Evolutionary conservation across 23 tunicate species (phyloP), one percentile per base, ranked within the genome.

Genomic region (Halocynthia aurantium): DNA sequence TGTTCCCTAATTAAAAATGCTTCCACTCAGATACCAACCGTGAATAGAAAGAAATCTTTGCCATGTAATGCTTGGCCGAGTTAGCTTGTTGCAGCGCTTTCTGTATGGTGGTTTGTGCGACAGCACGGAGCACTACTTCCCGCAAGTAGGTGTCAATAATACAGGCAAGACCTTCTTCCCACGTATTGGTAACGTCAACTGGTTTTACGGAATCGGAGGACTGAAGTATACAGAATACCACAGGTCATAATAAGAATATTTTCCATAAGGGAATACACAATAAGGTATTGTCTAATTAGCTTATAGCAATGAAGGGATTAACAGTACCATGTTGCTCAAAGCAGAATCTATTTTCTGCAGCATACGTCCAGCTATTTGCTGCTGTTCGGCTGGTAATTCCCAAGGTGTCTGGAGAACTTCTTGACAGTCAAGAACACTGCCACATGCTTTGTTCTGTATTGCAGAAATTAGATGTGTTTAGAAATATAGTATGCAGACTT

Each of bases 351-450:
- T 74, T 74, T 74, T 74, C 21, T 74, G 19, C 17, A 90, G 58
- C 57, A 84, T 78, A 57, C 71, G 52, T 64, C 86, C 97, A n/a
- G 97, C 73, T n/a, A 77, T 40, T 12, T 77, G 86, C 56, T 90
- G 97, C 53, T 90, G 80, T 11, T 77, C 62, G 7, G 77, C 77
- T 13, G 90, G 87, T 10, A 90, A 70, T 52, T 90, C 83, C 97
- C 97, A 90, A 0, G 97, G 97, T 12, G 82, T 65, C 18, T 71
- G 69, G 20, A 90, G 63, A 66, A 77, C 87, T 20, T 84, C 90
- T 44, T 79, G 53, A 55, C 97, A 90, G 53, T 90, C 97, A 9
- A 66, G 31, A 7, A 90, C 84, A 22, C 75, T 55, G 6, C 97
- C 97, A 31, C 87, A 81, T 55, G 87, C 52, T 53, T 85, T 90